Evolutionary conservation across 2,888 invertebrate genomes (phyloP).

Genomic region (Ceriagrion tenellum): DNA sequence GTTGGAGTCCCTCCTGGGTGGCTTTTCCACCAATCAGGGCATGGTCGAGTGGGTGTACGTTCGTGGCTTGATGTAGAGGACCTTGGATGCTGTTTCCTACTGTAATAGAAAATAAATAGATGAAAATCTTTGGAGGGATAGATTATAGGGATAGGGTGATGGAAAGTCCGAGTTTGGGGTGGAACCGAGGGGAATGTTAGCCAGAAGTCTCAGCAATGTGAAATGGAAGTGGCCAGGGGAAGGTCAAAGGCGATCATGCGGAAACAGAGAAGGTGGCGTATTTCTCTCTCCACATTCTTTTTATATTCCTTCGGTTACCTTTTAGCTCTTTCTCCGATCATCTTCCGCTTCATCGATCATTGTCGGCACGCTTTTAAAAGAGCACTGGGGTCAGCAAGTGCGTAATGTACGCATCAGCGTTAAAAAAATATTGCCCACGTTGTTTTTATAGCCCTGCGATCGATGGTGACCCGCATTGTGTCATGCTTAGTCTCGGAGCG

Average conservation of each 20-base stretch:
- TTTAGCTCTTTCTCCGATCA: background rate
- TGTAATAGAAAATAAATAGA: too few species aligned
- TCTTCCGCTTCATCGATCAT: background rate
- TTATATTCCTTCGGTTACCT: background rate
- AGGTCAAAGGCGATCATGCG: background rate
- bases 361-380: background rate
- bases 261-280: background rate
- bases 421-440: background rate
- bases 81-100: too few species aligned
- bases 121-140: background rate
- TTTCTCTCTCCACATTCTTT: background rate
- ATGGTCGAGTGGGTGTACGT: too few species aligned
- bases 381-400: background rate
- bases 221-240: conserved; percentile 8
- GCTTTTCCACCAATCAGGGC: too few species aligned
- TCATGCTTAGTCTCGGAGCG: too few species aligned
- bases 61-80: too few species aligned
- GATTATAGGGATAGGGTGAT: background rate
- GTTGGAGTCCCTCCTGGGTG: too few species aligned
- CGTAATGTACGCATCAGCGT: background rate
- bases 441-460: background rate
- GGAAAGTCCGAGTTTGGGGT: background rate
- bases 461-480: background rate
- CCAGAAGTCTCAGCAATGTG: background rate
- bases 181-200: background rate